Percentiles rank a stretch among this genome's conserved stretches.
Evolutionary conservation across 2,113 vertebrate species (phyloP).

Genomic region (Melanerpes aurifrons): DNA sequence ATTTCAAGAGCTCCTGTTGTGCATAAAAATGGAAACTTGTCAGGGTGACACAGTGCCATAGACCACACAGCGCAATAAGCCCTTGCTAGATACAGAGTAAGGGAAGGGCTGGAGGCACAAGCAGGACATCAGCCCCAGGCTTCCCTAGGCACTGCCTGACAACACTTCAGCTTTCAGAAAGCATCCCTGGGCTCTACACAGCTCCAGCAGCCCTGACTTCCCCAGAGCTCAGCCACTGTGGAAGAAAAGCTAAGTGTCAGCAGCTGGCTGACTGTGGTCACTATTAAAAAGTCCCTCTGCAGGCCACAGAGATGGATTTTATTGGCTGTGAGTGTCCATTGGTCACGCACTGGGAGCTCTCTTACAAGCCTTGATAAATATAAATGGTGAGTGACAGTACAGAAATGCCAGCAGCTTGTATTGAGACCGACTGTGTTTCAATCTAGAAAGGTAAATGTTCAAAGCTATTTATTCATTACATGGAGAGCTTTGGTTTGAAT

Average conservation of each 20-base stretch:
- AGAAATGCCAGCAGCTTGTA: not conserved
- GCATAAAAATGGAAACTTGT: not conserved
- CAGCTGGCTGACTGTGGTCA: not conserved
- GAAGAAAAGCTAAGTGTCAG: not conserved
- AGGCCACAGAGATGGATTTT: not conserved
- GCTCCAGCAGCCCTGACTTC: not conserved
- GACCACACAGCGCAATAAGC: not conserved
- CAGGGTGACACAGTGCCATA: not conserved
- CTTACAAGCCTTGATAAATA: not conserved
- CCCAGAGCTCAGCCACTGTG: rapidly evolving
- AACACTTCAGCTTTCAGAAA: not conserved
- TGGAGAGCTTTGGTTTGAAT: not conserved
- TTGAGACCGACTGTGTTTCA: not conserved
- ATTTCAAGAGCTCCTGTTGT: not conserved
- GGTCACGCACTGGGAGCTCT: not conserved
- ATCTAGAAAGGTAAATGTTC: not conserved
- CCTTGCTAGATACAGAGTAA: not conserved
- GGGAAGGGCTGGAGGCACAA: not conserved
- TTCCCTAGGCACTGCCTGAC: not conserved
- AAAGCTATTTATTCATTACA: not conserved
- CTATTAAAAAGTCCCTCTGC: not conserved
- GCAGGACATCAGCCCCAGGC: rapidly evolving
- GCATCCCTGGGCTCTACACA: not conserved
- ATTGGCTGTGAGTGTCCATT: not conserved
- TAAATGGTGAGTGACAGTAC: not conserved